These are phyloP conservation scores for Idaea straminata DNA, from an alignment of 2,888 invertebrate genomes.

Conservation along the genomic window DNA sequence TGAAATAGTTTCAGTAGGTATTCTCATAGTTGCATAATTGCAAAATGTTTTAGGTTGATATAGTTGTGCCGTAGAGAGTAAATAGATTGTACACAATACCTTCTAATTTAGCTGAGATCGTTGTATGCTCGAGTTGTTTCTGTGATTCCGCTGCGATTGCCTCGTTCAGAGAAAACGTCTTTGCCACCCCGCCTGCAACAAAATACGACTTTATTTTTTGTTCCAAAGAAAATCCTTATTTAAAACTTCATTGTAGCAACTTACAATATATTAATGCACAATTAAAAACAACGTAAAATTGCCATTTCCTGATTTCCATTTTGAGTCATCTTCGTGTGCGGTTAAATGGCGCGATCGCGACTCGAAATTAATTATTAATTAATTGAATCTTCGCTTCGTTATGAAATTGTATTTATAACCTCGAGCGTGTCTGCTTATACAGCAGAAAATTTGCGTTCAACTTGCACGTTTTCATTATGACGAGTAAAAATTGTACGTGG, in stretches of 20 bases:
- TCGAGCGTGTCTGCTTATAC: constrained; percentile 24
- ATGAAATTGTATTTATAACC: constrained; percentile 46
- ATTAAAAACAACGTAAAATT: constrained; percentile 51
- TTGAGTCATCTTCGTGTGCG: constrained; percentile 62
- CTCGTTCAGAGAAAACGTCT: constrained; percentile 65
- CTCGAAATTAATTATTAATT: constrained; percentile 37
- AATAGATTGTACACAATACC: constrained; percentile 32
- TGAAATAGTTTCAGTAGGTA: background rate
- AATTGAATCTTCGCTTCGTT: constrained; percentile 30
- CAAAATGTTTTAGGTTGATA: background rate
- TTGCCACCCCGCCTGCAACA: constrained; percentile 52
- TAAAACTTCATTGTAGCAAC: constrained; percentile 39
- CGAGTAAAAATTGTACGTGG: constrained; percentile 22
- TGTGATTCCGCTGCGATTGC: constrained; percentile 56
- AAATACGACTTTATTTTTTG: constrained; percentile 21
- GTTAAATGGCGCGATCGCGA: constrained; percentile 29
- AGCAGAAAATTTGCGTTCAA: constrained; percentile 22
- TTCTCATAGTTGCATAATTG: background rate
- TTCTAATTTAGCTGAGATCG: constrained; percentile 33
- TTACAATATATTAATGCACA: constrained; percentile 43
- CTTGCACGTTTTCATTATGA: constrained; percentile 24
- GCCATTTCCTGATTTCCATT: constrained; percentile 63
- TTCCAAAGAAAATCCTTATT: constrained; percentile 15
- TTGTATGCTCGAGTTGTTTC: constrained; percentile 29
- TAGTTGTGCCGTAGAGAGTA: constrained; percentile 4